phyloP scores from a whole-genome alignment of 2,888 invertebrate genomes.

The Elgonia sp. region DNA sequence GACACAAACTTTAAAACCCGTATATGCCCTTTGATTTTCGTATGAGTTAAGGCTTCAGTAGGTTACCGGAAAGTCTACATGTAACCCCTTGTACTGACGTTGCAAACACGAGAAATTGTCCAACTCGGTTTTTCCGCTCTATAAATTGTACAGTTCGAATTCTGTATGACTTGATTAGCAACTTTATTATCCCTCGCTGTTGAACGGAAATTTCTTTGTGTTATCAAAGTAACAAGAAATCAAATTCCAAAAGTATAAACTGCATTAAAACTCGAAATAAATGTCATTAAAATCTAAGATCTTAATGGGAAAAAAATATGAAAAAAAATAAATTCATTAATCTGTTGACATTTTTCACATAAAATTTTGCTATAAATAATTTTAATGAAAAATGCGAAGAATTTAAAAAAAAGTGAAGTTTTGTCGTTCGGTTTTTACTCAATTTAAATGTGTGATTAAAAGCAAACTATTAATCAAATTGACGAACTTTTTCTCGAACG shows the following conservation, averaged over 20 bases:
- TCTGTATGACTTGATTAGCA: conserved; percentile 35
- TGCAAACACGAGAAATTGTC: conserved; percentile 33
- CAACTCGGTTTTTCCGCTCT: conserved; percentile 49
- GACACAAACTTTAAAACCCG: no score
- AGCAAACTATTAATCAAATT: neutral
- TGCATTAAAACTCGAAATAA: neutral
- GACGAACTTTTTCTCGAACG: neutral
- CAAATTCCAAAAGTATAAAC: neutral
- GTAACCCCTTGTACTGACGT: neutral
- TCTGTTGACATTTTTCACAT: no score
- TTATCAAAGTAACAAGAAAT: neutral
- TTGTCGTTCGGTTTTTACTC: neutral
- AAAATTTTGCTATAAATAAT: no score
- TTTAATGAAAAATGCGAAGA: no score
- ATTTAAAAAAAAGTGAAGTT: no score
- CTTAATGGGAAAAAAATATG: no score
- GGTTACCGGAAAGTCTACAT: neutral
- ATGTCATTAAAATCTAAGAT: neutral
- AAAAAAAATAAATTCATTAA: no score
- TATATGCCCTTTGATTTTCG: no score
- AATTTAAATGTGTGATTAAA: neutral
- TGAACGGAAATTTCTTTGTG: neutral
- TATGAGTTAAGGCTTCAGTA: no score
- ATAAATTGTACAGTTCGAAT: conserved; percentile 44
- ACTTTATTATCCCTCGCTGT: neutral